Evolutionary conservation across 2,797 vertebrate genomes (phyloP), one percentile per base, ranked within the genome.

Genomic region (Amazona finschi): DNA sequence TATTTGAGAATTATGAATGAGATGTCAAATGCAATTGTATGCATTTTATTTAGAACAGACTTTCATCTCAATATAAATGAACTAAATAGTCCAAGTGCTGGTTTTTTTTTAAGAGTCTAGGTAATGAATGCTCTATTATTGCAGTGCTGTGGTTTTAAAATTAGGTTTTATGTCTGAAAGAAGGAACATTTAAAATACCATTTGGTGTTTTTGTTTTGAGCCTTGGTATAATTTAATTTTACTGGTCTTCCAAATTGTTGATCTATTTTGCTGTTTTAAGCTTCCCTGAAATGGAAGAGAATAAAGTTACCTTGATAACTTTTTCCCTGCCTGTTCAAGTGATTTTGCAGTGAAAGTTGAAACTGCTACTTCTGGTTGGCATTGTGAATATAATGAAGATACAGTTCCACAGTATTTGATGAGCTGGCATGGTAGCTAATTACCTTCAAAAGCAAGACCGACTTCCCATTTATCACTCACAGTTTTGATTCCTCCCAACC

Each of bases 321-420:
- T 58, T 25, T 36, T 36, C 57, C 22, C 22, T 36, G 49, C 28
- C 38, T 61, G 33, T 60, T 85, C 21, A 47, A 53, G 44, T 67
- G 60, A 61, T 74, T 52, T 87, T 87, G 47, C 33, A 36, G 2
- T 66, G 57, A 9, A 71, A 71, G 52, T 82, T 91, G 39, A 53
- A 87, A 61, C 22, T 49, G 18, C 21, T 67, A 0, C 41, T 70
- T 87, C 25, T 49, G 55, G 9, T 57, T 77, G 17, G 9, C 28
- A 55, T 28, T 19, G 22, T 2, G 19, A 55, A 6, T 77, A 14
- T 27, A 27, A 8, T 67, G 60, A 61, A 52, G 25, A 14, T 70
- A 16, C 0, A 2, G 19, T 55, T 82, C 46, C 9, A 1, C 0
- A 1, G 39, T n/a, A 4, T 70, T 58, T 84, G 36, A 44, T 66